Evolutionary conservation across 2,888 invertebrate genomes (phyloP).

Genomic region (Congeria kusceri): DNA sequence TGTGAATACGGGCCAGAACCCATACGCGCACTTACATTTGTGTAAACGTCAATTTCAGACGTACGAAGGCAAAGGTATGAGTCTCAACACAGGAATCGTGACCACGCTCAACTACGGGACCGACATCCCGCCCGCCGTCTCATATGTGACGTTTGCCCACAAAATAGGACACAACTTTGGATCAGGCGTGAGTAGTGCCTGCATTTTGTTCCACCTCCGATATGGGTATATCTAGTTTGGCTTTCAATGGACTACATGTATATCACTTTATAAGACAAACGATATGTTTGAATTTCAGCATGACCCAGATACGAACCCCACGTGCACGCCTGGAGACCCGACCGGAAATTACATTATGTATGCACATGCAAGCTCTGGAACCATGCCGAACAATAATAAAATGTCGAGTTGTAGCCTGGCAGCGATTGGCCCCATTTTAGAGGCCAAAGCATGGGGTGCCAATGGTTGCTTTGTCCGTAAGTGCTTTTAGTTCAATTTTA

Average conservation of each 20-base stretch:
- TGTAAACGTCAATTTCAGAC: background rate
- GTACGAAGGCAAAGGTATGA: conserved; percentile 82
- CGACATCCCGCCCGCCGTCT: conserved; percentile 92
- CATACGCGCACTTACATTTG: too few relatives aligned
- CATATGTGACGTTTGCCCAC: conserved; percentile 98
- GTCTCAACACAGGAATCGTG: conserved; percentile 99
- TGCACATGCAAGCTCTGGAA: conserved; percentile 98
- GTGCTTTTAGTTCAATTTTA: conserved; percentile 11
- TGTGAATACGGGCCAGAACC: too few relatives aligned
- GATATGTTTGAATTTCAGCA: conserved; percentile 89
- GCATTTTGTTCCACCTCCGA: too few relatives aligned
- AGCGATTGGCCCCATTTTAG: conserved; percentile 94
- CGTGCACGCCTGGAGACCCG: conserved; percentile 92
- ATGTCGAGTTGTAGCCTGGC: conserved; percentile 96
- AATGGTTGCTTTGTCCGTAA: conserved; percentile 97
- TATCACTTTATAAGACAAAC: too few relatives aligned
- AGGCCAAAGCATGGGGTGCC: conserved; percentile 94
- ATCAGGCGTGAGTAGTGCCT: conserved; percentile 69
- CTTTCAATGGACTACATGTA: too few relatives aligned
- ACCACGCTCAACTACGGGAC: conserved; percentile 98
- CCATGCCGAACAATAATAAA: conserved; percentile 98
- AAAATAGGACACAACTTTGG: conserved; percentile 99
- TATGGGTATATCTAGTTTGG: too few relatives aligned
- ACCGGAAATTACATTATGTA: conserved; percentile 99
- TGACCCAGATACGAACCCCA: conserved; percentile 94